Conservation (phyloP, 2,888 invertebrate genomes). For the Ectemnius cavifrons region DNA sequence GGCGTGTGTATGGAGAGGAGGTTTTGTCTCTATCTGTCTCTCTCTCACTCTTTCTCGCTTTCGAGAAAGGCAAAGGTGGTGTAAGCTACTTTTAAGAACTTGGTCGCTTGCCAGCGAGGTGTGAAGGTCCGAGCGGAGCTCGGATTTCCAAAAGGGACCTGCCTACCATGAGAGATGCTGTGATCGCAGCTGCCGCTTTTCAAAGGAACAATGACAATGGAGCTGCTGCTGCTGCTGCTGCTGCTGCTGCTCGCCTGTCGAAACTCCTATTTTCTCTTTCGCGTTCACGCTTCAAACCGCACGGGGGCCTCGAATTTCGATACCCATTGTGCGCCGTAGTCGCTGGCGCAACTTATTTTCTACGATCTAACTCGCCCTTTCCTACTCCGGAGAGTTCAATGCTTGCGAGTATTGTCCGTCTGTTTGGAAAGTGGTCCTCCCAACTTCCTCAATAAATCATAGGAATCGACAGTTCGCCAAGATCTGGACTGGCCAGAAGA, state of each 20-base stretch:
- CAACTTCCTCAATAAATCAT: neutral
- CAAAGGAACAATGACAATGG: slow-evolving; percentile 51
- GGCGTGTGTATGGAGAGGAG: too few species aligned
- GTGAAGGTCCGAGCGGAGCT: slow-evolving; percentile 48
- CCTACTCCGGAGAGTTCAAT: slow-evolving; percentile 25
- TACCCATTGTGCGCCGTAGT: slow-evolving; percentile 3
- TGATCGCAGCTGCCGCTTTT: slow-evolving; percentile 65
- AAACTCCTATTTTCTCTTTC: slow-evolving; percentile 42
- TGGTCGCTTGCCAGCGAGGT: slow-evolving; percentile 9
- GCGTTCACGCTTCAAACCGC: slow-evolving; percentile 21
- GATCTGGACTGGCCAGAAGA: neutral
- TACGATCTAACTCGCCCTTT: slow-evolving; percentile 33
- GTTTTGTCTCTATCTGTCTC: too few species aligned
- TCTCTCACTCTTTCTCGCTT: slow-evolving; percentile 2
- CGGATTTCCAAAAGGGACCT: slow-evolving; percentile 37
- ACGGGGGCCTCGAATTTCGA: slow-evolving; percentile 49
- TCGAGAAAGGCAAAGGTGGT: too few species aligned
- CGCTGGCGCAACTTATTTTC: neutral
- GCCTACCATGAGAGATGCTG: neutral
- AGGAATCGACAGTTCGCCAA: neutral
- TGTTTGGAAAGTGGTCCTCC: too few species aligned
- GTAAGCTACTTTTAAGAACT: too few species aligned
- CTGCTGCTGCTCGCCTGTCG: slow-evolving; percentile 19
- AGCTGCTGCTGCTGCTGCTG: neutral
- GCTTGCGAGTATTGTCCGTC: too few species aligned